These are phyloP conservation scores for Caligus rogercresseyi DNA, from an alignment of 1,140 invertebrate species.

Conservation along the genomic window DNA sequence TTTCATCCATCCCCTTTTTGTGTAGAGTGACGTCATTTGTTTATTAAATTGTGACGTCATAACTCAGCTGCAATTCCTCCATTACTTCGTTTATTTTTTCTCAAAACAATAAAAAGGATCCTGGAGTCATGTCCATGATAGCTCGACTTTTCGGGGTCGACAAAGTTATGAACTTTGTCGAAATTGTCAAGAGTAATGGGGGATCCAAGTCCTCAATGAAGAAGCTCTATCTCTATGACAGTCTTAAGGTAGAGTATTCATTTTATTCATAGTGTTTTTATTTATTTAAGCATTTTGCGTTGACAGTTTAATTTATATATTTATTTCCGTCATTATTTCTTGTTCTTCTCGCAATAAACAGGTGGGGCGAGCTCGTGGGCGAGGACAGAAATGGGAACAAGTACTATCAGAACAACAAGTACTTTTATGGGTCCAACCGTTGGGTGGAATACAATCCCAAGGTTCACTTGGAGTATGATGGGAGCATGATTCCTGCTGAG, in stretches of 20 bases:
- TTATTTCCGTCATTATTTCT: conserved; percentile 42
- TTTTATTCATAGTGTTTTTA: conserved; percentile 11
- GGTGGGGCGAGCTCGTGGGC: conserved; percentile 58
- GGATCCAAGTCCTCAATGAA: conserved; percentile 47
- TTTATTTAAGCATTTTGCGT: conserved; percentile 24
- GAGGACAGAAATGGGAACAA: conserved; percentile 87
- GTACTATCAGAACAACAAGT: conserved; percentile 79
- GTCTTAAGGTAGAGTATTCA: conserved; percentile 10
- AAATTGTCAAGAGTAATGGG: conserved; percentile 53
- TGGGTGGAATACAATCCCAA: conserved; percentile 76
- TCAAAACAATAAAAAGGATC: too few relatives aligned
- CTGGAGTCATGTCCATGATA: conserved; percentile 34
- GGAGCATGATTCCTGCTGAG: conserved; percentile 71
- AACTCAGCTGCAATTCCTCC: too few relatives aligned
- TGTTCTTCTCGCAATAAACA: conserved; percentile 66
- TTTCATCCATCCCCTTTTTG: too few relatives aligned
- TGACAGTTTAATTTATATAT: conserved; percentile 21
- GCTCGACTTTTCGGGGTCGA: conserved; percentile 47
- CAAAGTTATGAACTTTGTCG: conserved; percentile 45
- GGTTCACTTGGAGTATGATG: conserved; percentile 71
- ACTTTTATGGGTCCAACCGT: conserved; percentile 51
- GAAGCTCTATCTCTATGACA: conserved; percentile 52
- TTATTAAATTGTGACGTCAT: too few relatives aligned
- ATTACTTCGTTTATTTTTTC: too few relatives aligned
- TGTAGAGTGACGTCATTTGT: too few relatives aligned